phyloP scores from a whole-genome alignment of 2,113 vertebrate species.

The Morphnarchus princeps region DNA sequence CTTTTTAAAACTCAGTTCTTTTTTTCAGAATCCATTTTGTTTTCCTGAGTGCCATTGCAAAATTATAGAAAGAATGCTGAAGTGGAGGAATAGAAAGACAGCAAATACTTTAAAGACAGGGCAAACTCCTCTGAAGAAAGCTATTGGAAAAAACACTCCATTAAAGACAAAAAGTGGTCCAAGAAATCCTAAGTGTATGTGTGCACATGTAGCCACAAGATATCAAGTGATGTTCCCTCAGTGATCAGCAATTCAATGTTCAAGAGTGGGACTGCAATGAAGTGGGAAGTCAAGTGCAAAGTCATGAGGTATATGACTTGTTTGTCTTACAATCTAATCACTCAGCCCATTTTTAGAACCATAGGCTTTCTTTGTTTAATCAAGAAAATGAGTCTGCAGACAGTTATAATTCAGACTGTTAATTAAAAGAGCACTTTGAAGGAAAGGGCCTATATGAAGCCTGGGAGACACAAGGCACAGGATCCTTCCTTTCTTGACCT shows the following conservation, averaged over 20 bases:
- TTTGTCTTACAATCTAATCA: neutral
- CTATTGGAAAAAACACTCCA: neutral
- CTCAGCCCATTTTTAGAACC: neutral
- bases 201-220: neutral
- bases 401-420: neutral
- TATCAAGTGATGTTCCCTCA: neutral
- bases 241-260: neutral
- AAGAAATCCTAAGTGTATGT: neutral
- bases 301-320: neutral
- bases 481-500: neutral
- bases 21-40: neutral
- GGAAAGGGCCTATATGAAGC: neutral
- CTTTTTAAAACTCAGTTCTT: neutral
- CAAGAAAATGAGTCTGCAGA: neutral
- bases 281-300: neutral
- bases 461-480: neutral
- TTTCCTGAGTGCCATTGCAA: neutral
- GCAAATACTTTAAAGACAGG: neutral
- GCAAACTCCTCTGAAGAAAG: neutral
- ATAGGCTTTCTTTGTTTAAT: neutral
- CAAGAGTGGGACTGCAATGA: neutral
- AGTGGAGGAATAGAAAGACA: neutral
- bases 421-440: neutral
- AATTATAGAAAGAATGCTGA: neutral
- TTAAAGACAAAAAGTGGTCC: neutral